Evolutionary conservation across 2,888 invertebrate genomes (phyloP).

Genomic region (Platycheirus albimanus): DNA sequence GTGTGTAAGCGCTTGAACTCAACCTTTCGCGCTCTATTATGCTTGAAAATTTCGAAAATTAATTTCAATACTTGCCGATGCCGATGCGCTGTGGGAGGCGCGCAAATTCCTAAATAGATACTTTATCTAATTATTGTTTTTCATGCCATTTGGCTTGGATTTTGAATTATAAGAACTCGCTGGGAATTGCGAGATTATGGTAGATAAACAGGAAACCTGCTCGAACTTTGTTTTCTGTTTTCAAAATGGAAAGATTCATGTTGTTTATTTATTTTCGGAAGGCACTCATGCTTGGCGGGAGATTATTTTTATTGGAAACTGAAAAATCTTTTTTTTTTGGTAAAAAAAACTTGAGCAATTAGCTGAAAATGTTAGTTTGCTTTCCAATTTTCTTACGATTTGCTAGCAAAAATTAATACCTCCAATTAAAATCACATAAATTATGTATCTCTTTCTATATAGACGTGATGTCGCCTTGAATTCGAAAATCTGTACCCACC

Average conservation of each 20-base stretch:
- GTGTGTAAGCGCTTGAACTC: slow-evolving; percentile 64
- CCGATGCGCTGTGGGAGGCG: slow-evolving; percentile 54
- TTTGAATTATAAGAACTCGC: not conserved
- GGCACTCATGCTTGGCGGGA: slow-evolving; percentile 62
- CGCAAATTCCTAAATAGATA: slow-evolving; percentile 49
- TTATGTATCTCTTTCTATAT: too few relatives aligned
- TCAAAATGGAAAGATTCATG: slow-evolving; percentile 28
- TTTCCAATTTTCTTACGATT: too few relatives aligned
- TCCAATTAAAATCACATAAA: slow-evolving; percentile 68
- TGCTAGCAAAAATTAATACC: slow-evolving; percentile 55
- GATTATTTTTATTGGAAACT: slow-evolving; percentile 63
- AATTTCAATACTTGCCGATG: slow-evolving; percentile 66
- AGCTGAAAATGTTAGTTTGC: not conserved
- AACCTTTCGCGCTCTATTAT: slow-evolving; percentile 67
- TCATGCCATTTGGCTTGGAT: slow-evolving; percentile 24
- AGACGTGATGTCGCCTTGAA: slow-evolving; percentile 54
- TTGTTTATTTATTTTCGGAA: slow-evolving; percentile 61
- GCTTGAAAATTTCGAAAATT: slow-evolving; percentile 50
- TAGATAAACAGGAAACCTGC: slow-evolving; percentile 63
- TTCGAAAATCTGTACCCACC: slow-evolving; percentile 49
- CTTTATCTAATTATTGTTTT: slow-evolving; percentile 44
- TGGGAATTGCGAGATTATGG: slow-evolving; percentile 23
- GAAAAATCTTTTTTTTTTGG: not conserved
- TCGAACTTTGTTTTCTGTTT: slow-evolving; percentile 45
- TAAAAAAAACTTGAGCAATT: not conserved